These are phyloP conservation scores for Valencia hispanica DNA, from an alignment of 2,797 vertebrate species.

Conservation along the genomic window DNA sequence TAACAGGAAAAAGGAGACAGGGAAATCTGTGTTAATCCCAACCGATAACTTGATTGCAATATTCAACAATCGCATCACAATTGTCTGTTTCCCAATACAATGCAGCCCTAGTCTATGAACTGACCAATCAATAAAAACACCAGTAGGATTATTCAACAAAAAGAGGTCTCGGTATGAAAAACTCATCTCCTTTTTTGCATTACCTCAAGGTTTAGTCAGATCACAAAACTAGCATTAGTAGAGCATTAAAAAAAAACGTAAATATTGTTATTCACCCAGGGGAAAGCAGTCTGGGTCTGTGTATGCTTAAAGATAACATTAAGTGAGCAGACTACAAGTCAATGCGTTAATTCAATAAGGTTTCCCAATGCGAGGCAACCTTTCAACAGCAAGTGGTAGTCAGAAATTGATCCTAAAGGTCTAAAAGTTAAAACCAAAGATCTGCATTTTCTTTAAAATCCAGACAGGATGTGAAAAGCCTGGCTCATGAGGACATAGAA, in stretches of 20 bases:
- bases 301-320: neutral
- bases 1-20: neutral
- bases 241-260: neutral
- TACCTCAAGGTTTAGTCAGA: neutral
- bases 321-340: neutral
- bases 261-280: neutral
- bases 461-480: neutral
- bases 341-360: neutral
- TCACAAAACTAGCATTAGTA: neutral
- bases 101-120: neutral
- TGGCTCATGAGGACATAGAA: neutral
- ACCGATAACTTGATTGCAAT: neutral
- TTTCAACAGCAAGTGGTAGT: neutral
- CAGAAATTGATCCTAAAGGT: slow-evolving; percentile 2
- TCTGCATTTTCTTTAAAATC: neutral
- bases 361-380: neutral
- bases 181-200: neutral
- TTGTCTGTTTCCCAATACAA: neutral
- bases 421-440: neutral
- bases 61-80: neutral
- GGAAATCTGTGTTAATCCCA: neutral
- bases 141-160: neutral
- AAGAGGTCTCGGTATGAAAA: neutral
- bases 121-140: neutral
- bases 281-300: neutral